Base-by-base conservation (phyloP, 2,888 invertebrate genomes). In the Limenitis camilla region DNA sequence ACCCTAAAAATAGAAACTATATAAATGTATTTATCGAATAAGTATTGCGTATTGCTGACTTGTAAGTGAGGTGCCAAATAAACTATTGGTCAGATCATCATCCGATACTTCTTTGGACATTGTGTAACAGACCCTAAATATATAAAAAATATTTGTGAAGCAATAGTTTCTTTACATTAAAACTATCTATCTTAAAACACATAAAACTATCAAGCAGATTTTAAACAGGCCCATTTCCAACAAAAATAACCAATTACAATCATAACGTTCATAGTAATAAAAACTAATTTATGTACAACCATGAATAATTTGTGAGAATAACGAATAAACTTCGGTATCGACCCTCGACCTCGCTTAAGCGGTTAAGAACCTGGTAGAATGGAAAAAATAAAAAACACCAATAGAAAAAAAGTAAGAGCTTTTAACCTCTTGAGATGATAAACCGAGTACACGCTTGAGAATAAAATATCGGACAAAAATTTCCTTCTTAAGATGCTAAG, bases 371-470 rank as follows among this genome's bases (percentile, higher is more conserved):
- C 59, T 65, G 67, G 53, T 60, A 61, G 66, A 76, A 49, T 48
- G 46, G 53, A 52, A 52, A 44, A 52, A 49, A 40, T 52, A 73
- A 74, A 77, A 76, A 78, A 76, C 69, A 70, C 74, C 71, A 75
- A 79, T 78, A 78, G 78, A 74, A 81, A 75, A 32, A 79, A 81
- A 79, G 69, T 73, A 77, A 72, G 74, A 75, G 78, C 77, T 81
- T 78, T 81, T 76, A 82, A 76, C 78, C 79, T 81, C 80, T 83
- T 81, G 74, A 83, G 81, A 81, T 81, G 79, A 83, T 82, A 81
- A 81, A 81, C 28, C 45, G 36, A 35, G 28, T 9, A 10, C 30
- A 19, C 19, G 1, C 19, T 19, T 19, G 19, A 33, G 33, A 9
- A 33, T 33, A 33, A 8, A 33, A 33, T 4, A 33, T 33, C 33